Base-by-base conservation (phyloP, 2,113 vertebrate species). In the Oplegnathus fasciatus region DNA sequence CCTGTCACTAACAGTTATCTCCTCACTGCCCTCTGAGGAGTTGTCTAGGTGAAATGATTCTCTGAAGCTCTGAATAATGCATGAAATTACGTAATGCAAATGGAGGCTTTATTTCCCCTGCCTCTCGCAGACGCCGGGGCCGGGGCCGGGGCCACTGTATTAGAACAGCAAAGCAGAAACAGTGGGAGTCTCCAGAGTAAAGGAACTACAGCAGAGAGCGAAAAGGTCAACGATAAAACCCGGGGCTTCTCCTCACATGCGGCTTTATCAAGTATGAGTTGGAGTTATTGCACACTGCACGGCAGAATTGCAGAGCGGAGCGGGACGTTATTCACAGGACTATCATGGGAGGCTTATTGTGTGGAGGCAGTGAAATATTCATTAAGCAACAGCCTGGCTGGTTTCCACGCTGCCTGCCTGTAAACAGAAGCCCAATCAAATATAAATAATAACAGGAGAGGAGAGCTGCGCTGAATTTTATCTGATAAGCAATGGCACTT, bases 51-150 rank as follows among this genome's bases (percentile, higher is more conserved):
- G 90, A 94, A 94, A 93, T 90, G 87, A 93, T 91, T 94, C 91
- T 92, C 85, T 15, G 6, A 83, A 88, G 60, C 87, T 79, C 91
- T 94, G 93, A 93, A 94, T 95, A 94, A 95, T 94, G 90, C 92
- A 95, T 95, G 91, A 94, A 94, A 95, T 94, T 93, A 94, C 92
- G 88, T 95, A 88, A 95, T 94, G 93, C 93, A 94, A 94, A 94
- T 94, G 90, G 90, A 86, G 89, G 82, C 88, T 93, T 93, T 88
- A 93, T 92, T 93, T 88, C 90, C 89, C 83, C 84, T 75, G 83
- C 75, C 85, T 88, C 87, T 83, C 13, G 28, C 87, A 82, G 90
- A 86, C 65, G 28, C 76, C 52, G 14, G 68, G 75, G 83, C 89
- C 52, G 14, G 68, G 75, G 83, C 89, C 72, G 9, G 46, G 78